These are phyloP conservation scores for Galerucella pusilla DNA, from an alignment of 2,888 invertebrate genomes.

Conservation along the genomic window DNA sequence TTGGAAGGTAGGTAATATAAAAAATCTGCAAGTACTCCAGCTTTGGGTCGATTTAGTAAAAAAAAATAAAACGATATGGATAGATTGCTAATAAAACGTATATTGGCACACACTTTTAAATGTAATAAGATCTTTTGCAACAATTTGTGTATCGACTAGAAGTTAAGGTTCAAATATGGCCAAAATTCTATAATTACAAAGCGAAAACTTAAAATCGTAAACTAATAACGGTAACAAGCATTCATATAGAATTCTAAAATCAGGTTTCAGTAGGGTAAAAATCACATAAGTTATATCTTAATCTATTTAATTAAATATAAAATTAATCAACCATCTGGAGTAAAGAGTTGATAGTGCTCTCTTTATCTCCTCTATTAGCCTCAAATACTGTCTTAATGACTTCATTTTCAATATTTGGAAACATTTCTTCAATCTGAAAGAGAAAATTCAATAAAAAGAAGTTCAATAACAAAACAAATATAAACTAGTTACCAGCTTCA, in stretches of 20 bases:
- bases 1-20: no score
- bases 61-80: constrained; percentile 13
- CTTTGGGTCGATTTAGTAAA: not conserved
- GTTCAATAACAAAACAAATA: constrained; percentile 6
- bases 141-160: constrained; percentile 21
- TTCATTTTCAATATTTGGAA: constrained; percentile 93
- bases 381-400: constrained; percentile 92
- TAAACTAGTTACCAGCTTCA: constrained; percentile 70
- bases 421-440: constrained; percentile 91
- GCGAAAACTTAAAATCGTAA: constrained; percentile 18
- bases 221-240: constrained; percentile 29
- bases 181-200: constrained; percentile 16
- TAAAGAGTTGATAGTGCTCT: constrained; percentile 88
- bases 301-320: constrained; percentile 8
- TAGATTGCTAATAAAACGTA: constrained; percentile 9
- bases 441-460: constrained; percentile 12
- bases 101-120: constrained; percentile 27
- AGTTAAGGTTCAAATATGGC: constrained; percentile 21
- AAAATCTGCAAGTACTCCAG: no score
- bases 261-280: constrained; percentile 17
- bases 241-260: constrained; percentile 25
- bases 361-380: constrained; percentile 89
- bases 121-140: constrained; percentile 1
- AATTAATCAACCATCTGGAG: constrained; percentile 84
- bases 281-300: constrained; percentile 19